Conservation (phyloP, 2,888 invertebrate genomes). For the Encarsia formosa region DNA sequence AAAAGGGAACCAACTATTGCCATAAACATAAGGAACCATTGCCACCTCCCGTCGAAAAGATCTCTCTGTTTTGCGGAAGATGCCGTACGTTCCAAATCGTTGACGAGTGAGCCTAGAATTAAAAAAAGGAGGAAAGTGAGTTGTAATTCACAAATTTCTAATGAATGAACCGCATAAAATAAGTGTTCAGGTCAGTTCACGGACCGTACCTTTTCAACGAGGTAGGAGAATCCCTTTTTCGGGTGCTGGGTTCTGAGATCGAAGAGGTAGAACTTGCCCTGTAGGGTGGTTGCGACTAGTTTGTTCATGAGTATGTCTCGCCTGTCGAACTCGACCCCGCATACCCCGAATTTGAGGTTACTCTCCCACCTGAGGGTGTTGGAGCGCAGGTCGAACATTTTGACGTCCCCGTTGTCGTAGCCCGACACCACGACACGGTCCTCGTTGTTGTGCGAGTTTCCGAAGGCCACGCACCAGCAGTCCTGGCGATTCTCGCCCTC, state of each 20-base stretch:
- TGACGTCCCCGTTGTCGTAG: conserved; percentile 94
- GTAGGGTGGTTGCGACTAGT: conserved; percentile 83
- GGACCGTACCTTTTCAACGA: conserved; percentile 58
- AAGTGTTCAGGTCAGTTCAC: too few species aligned
- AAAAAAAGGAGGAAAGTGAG: background rate
- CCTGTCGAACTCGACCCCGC: conserved; percentile 85
- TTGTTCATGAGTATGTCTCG: conserved; percentile 95
- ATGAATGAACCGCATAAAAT: too few species aligned
- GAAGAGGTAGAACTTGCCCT: conserved; percentile 84
- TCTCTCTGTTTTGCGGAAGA: conserved; percentile 88
- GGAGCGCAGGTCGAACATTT: conserved; percentile 83
- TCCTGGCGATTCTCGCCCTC: conserved; percentile 71
- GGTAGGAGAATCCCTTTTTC: conserved; percentile 74
- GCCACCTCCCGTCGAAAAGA: conserved; percentile 88
- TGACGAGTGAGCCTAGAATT: conserved; percentile 59
- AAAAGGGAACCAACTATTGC: conserved; percentile 77
- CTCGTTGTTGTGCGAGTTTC: conserved; percentile 81
- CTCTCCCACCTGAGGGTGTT: conserved; percentile 87
- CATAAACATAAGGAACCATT: conserved; percentile 87
- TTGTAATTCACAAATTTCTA: too few species aligned
- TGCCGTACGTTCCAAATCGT: conserved; percentile 88
- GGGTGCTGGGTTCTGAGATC: conserved; percentile 86
- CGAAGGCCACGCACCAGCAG: conserved; percentile 92
- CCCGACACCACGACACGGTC: conserved; percentile 87
- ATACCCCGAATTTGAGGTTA: conserved; percentile 88